Conservation (phyloP, 1,140 invertebrate genomes). For the Brachionus calyciflorus region DNA sequence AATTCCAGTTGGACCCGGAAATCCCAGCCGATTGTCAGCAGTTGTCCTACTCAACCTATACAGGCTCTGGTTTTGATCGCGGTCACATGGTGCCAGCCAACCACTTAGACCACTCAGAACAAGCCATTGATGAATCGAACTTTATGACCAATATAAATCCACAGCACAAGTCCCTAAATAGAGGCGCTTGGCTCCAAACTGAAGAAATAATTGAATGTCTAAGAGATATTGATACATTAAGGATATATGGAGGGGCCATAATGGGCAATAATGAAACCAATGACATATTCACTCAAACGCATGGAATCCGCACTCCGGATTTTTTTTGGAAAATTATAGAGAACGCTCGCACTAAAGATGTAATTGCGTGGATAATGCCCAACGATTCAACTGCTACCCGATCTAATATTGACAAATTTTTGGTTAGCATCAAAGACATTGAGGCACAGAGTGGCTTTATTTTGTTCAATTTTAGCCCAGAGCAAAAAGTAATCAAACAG, state of each 20-base stretch:
- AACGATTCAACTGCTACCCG: conserved; percentile 12
- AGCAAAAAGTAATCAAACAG: neutral
- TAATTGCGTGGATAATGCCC: conserved; percentile 9
- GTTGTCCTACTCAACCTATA: neutral
- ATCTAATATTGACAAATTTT: conserved; percentile 1
- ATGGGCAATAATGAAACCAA: neutral
- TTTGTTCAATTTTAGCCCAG: neutral
- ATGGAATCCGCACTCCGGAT: conserved; percentile 11
- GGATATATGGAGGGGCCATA: neutral
- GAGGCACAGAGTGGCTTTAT: neutral
- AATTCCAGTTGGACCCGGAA: neutral
- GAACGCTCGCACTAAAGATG: conserved; percentile 2
- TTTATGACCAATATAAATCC: conserved; percentile 14
- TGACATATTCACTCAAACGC: neutral
- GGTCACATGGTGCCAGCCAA: conserved; percentile 9
- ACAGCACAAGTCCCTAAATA: neutral
- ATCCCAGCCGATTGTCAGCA: neutral
- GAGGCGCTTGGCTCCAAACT: neutral
- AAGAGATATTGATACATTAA: neutral
- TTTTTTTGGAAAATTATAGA: conserved; percentile 17
- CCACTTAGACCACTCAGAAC: neutral
- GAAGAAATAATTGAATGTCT: conserved; percentile 1
- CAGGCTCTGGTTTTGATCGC: neutral
- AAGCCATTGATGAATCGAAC: neutral
- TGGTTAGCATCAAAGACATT: conserved; percentile 5